phyloP scores from a whole-genome alignment of 2,113 vertebrate species.

The Sander vitreus region DNA sequence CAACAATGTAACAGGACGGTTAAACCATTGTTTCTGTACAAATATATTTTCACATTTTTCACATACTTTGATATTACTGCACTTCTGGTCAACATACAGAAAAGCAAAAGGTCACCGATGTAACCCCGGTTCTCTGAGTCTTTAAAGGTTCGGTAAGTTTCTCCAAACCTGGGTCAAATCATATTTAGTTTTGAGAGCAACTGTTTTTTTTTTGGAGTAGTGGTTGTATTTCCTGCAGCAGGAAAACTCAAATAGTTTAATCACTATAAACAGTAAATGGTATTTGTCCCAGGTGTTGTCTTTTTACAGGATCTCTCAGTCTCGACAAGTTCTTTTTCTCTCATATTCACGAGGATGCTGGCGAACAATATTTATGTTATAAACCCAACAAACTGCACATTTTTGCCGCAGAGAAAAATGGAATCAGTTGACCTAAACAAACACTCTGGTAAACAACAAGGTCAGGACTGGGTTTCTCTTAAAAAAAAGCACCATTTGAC shows the following conservation, averaged over 20 bases:
- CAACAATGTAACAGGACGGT: constrained; percentile 78
- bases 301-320: too few relatives aligned
- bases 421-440: constrained; percentile 57
- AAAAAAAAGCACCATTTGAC: constrained; percentile 52
- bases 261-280: not conserved
- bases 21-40: constrained; percentile 76
- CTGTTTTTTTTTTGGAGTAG: constrained; percentile 1
- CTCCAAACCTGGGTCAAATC: constrained; percentile 33
- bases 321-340: constrained; percentile 23
- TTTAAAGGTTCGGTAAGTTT: constrained; percentile 42
- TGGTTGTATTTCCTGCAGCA: not conserved
- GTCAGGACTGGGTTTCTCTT: constrained; percentile 29
- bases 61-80: constrained; percentile 72
- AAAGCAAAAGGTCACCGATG: constrained; percentile 27
- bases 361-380: constrained; percentile 60
- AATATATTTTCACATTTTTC: constrained; percentile 68
- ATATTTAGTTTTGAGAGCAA: not conserved
- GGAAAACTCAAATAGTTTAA: not conserved
- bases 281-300: constrained; percentile 27
- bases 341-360: constrained; percentile 47
- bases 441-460: constrained; percentile 61
- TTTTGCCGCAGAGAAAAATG: constrained; percentile 66
- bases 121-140: constrained; percentile 58
- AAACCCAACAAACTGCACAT: constrained; percentile 68
- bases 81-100: constrained; percentile 63